Percentiles rank a stretch among this genome's conserved stretches.
Evolutionary conservation across 53 echinoderm and acorn worm genomes (phyloP).

Genomic region (Apostichopus leukothele): DNA sequence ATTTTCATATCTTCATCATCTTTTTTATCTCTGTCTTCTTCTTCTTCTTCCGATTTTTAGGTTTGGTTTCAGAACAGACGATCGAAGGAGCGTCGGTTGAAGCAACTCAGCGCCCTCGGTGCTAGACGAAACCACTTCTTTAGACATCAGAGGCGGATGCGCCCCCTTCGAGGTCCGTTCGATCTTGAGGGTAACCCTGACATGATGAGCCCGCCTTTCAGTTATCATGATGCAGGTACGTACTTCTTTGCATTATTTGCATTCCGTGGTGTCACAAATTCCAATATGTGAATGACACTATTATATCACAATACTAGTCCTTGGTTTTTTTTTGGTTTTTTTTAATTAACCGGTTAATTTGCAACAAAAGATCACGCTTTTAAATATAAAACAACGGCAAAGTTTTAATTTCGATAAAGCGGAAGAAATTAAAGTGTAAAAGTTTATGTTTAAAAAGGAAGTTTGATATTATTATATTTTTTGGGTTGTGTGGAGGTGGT

Average conservation of each 20-base stretch:
- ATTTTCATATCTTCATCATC: slow-evolving; percentile 15
- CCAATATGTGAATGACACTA: too few relatives aligned
- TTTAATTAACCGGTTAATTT: too few relatives aligned
- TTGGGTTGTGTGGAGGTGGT: too few relatives aligned
- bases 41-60: slow-evolving; percentile 48
- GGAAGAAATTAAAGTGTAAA: too few relatives aligned
- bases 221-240: slow-evolving; percentile 85
- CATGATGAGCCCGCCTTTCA: slow-evolving; percentile 97
- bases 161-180: slow-evolving; percentile 92
- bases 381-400: too few relatives aligned
- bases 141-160: slow-evolving; percentile 94
- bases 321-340: too few relatives aligned
- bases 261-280: too few relatives aligned
- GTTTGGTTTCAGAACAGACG: slow-evolving; percentile 99
- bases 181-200: slow-evolving; percentile 96
- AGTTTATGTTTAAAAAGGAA: too few relatives aligned
- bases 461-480: too few relatives aligned
- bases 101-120: slow-evolving; percentile 97
- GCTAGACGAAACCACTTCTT: slow-evolving; percentile 97
- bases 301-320: too few relatives aligned
- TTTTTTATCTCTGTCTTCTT: background rate
- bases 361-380: too few relatives aligned
- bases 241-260: background rate
- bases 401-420: too few relatives aligned
- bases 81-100: slow-evolving; percentile 94